Evolutionary conservation across 2,113 vertebrate species (phyloP).

Genomic region (Piprites chloris): DNA sequence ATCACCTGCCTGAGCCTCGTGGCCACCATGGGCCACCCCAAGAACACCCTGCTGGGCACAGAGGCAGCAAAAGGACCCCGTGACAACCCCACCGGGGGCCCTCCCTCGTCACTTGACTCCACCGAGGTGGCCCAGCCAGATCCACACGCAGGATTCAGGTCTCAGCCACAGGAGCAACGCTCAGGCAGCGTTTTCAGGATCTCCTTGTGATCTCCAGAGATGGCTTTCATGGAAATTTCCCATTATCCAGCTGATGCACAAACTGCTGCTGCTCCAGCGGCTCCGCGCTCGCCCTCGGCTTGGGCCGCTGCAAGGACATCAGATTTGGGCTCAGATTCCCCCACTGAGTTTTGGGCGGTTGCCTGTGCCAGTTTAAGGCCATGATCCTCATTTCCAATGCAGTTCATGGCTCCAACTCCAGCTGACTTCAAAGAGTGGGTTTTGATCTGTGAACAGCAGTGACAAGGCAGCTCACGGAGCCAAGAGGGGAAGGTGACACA

Average conservation of each 20-base stretch:
- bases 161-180: not conserved
- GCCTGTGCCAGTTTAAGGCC: conserved; percentile 4
- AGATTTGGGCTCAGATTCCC: not conserved
- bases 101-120: not conserved
- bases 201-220: not conserved
- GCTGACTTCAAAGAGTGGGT: not conserved
- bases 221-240: not conserved
- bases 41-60: not conserved
- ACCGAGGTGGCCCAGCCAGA: not conserved
- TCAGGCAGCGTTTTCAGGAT: not conserved
- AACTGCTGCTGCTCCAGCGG: not conserved
- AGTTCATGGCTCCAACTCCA: not conserved
- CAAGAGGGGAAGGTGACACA: not conserved
- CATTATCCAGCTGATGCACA: not conserved
- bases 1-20: not conserved
- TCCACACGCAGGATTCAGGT: fast-evolving
- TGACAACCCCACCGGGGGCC: not conserved
- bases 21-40: fast-evolving
- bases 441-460: not conserved
- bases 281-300: fast-evolving
- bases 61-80: not conserved
- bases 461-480: not conserved
- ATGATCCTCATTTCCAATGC: not conserved
- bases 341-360: not conserved
- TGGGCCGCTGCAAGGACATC: not conserved